Evolutionary conservation across 2,797 vertebrate genomes (phyloP).

Genomic region (Margarornis squamiger): DNA sequence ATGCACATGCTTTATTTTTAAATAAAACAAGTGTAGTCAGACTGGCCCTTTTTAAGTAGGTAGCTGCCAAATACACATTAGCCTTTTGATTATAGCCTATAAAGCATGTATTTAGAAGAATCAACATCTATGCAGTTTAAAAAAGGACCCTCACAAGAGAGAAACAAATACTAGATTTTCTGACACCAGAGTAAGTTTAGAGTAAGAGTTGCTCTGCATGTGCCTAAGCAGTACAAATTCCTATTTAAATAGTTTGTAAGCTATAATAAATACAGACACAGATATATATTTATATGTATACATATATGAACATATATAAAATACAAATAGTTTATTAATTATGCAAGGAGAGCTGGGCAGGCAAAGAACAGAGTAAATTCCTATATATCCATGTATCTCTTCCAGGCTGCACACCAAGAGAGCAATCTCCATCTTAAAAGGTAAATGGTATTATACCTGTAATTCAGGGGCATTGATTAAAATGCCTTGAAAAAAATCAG

Average conservation of each 20-base stretch:
- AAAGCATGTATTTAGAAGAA: not conserved
- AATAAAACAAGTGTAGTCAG: not conserved
- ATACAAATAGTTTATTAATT: not conserved
- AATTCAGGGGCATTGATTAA: not conserved
- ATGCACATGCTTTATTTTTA: not conserved
- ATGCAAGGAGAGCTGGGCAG: not conserved
- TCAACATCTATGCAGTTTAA: not conserved
- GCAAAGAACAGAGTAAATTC: not conserved
- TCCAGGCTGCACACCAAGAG: not conserved
- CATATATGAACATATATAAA: not conserved
- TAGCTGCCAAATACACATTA: not conserved
- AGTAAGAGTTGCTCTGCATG: not conserved
- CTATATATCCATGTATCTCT: not conserved
- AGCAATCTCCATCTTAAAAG: not conserved
- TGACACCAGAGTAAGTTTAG: not conserved
- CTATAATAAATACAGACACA: not conserved
- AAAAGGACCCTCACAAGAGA: not conserved
- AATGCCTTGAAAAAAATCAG: not conserved
- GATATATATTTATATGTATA: not conserved
- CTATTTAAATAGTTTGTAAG: not conserved
- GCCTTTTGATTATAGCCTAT: not conserved
- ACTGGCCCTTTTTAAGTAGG: fast-evolving
- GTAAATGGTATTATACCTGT: not conserved
- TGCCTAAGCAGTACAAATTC: not conserved
- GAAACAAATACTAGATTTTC: not conserved